Evolutionary conservation across 2,888 invertebrate genomes (phyloP).

Genomic region (Cheilosia grossa): DNA sequence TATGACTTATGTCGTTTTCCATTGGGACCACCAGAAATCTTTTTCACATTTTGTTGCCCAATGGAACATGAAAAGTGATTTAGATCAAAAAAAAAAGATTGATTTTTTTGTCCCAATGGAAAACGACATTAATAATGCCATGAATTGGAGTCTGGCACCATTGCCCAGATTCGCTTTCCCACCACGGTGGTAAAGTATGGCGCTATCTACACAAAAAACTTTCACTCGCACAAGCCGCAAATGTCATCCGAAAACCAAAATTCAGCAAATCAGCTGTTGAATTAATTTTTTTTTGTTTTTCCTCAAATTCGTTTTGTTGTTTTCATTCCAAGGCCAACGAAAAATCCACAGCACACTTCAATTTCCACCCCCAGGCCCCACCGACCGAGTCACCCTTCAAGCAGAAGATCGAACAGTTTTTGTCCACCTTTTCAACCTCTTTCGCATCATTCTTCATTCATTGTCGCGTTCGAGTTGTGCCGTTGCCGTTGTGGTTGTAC

Average conservation of each 20-base stretch:
- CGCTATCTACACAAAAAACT: not conserved
- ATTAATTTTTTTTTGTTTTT: constrained; percentile 55
- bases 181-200: not conserved
- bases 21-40: too few species aligned
- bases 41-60: too few species aligned
- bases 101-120: too few species aligned
- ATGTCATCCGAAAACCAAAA: constrained; percentile 36
- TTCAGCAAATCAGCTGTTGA: constrained; percentile 54
- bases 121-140: too few species aligned
- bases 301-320: constrained; percentile 10
- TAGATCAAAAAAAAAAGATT: too few species aligned
- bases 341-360: constrained; percentile 60
- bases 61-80: too few species aligned
- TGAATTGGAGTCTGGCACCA: not conserved
- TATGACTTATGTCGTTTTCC: too few species aligned
- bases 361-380: constrained; percentile 23
- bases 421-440: constrained; percentile 6
- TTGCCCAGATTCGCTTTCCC: not conserved
- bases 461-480: not conserved
- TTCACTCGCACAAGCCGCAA: constrained; percentile 10
- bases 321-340: constrained; percentile 65
- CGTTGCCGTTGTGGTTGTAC: constrained; percentile 13
- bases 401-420: not conserved
- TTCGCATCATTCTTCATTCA: constrained; percentile 49
- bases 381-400: too few species aligned